A percentile compares a stretch with the other conserved stretches of the same genome.
These are phyloP conservation scores for Poeciliopsis turneri DNA, from an alignment of 2,797 vertebrate species.

Conservation along the genomic window DNA sequence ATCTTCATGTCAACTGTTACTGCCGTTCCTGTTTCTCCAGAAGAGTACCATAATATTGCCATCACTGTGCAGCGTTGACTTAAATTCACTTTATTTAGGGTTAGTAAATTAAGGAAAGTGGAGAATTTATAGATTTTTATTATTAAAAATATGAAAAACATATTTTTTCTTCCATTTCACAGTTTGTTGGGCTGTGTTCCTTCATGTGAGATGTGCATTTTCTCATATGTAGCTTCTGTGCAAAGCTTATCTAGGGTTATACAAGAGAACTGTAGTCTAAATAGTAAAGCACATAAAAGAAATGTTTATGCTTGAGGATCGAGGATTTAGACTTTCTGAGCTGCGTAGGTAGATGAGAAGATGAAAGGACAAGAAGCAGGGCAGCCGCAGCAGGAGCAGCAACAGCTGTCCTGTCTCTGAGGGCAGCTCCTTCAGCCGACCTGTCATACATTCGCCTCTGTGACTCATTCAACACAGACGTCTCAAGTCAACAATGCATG, in stretches of 20 bases:
- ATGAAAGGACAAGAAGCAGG: constrained; percentile 37
- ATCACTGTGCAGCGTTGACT: neutral
- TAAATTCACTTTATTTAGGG: neutral
- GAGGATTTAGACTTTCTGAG: constrained; percentile 22
- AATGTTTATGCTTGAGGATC: constrained; percentile 9
- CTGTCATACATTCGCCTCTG: constrained; percentile 44
- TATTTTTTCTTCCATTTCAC: neutral
- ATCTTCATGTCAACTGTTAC: neutral
- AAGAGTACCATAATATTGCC: neutral
- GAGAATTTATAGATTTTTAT: neutral
- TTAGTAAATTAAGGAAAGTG: neutral
- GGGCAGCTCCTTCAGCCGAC: constrained; percentile 36
- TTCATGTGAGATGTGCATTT: constrained; percentile 17
- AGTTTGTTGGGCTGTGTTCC: neutral
- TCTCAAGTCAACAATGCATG: constrained; percentile 37
- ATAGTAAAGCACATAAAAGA: constrained; percentile 36
- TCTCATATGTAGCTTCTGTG: constrained; percentile 29
- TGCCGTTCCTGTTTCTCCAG: neutral
- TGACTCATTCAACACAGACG: constrained; percentile 45
- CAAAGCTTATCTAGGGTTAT: constrained; percentile 25
- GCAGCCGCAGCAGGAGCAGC: constrained; percentile 23
- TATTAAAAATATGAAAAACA: neutral
- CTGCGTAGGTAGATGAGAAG: constrained; percentile 18
- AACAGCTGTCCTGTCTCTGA: constrained; percentile 61
- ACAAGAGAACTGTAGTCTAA: constrained; percentile 43